These are phyloP conservation scores for Chrysemys picta DNA, from an alignment of 2,113 vertebrate species.

Conservation along the genomic window DNA sequence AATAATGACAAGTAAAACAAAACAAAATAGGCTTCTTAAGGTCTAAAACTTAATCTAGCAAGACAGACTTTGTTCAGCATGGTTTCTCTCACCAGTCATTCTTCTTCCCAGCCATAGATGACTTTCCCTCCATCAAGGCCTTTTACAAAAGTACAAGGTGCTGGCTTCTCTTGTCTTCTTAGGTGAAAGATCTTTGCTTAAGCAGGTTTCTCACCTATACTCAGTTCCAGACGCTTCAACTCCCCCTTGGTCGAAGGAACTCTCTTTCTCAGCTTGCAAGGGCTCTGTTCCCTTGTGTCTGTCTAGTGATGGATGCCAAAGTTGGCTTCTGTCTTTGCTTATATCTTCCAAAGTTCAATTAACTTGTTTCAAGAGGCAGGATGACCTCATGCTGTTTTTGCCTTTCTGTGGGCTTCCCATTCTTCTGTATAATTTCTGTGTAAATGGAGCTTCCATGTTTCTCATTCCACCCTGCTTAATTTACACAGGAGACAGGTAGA, in stretches of 20 bases:
- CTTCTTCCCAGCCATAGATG: too few relatives aligned
- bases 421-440: not conserved
- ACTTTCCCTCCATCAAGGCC: not conserved
- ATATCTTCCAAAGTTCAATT: too few relatives aligned
- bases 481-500: not conserved
- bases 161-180: not conserved
- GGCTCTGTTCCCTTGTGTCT: too few relatives aligned
- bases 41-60: not conserved
- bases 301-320: too few relatives aligned
- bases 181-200: too few relatives aligned
- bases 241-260: not conserved
- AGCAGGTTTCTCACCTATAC: not conserved
- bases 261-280: too few relatives aligned
- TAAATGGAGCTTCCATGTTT: not conserved
- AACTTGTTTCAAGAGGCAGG: not conserved
- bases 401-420: not conserved
- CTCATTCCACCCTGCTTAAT: not conserved
- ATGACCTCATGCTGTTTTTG: not conserved
- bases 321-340: too few relatives aligned
- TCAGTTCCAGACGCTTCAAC: not conserved
- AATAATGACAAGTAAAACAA: not conserved
- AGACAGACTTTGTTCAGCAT: not conserved
- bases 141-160: not conserved
- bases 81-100: too few relatives aligned
- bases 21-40: not conserved